phyloP scores from a whole-genome alignment of 2,888 invertebrate genomes.

The Rhimphoctona megacephalus region DNA sequence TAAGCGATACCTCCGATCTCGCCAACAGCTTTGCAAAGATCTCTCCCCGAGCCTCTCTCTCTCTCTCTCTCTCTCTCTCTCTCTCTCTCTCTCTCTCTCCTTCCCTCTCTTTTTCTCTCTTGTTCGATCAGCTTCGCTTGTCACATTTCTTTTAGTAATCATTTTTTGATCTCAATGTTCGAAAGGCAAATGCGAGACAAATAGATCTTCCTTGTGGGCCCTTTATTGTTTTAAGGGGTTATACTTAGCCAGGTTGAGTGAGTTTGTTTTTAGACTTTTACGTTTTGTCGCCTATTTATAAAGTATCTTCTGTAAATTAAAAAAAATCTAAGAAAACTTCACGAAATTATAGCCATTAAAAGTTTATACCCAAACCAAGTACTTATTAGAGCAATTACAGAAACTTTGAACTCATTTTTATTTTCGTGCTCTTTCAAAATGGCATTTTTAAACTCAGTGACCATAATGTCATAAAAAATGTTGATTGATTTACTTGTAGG shows the following conservation, averaged over 20 bases:
- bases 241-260: not conserved
- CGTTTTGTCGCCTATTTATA: not conserved
- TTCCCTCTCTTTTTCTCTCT: not conserved
- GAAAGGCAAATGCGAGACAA: slow-evolving; percentile 9
- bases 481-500: not conserved
- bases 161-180: slow-evolving; percentile 15
- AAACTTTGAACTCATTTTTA: not conserved
- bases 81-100: not conserved
- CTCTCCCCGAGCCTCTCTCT: not conserved
- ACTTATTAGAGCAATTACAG: not conserved
- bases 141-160: slow-evolving; percentile 34
- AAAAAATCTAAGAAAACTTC: not conserved
- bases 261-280: not conserved
- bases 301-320: not conserved
- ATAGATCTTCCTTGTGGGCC: slow-evolving; percentile 13
- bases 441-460: not conserved
- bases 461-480: not conserved
- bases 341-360: not conserved
- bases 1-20: slow-evolving; percentile 39
- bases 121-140: slow-evolving; percentile 33
- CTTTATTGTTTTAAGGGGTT: not conserved
- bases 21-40: slow-evolving; percentile 8
- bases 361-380: not conserved
- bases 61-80: not conserved
- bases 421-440: not conserved